Base-by-base conservation (phyloP, 1,140 invertebrate species). In the Zaprionus tsacasi region DNA sequence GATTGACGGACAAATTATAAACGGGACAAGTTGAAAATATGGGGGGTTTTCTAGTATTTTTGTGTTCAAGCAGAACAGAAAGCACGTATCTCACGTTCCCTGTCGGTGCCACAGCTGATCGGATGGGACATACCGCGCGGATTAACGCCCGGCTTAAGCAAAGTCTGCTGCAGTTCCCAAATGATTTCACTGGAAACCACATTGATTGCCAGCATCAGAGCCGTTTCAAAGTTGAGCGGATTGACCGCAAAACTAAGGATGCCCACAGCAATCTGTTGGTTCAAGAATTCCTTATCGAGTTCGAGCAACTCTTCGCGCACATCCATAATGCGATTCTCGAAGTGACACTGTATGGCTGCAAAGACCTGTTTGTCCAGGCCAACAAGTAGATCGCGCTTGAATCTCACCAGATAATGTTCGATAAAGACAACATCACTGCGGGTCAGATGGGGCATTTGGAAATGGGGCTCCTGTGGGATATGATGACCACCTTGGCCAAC, bases 371-470 rank as follows among this genome's bases (percentile, higher is more conserved):
- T 88, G 15, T 87, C 91, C 17, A 92, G 50, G 8, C 89, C 90
- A 1, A 91, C 79, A 35, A 92, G 64, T 21, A 92, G 11, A 4
- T 89, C 90, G 6, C 90, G 81, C 58, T 92, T 92, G 25, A 92
- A 92, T 70, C 91, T 92, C 13, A 92, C 86, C 57, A 90, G 50
- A 57, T 89, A 82, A 55, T 92, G 90, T 43, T 92, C 91, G 6
- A 92, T 89, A 38, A 90, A 92, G 5, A 92, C 78, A 17, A 91
- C 64, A 45, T 91, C 79, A 43, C 79, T 79, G 30, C 89, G 87
- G 21, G 71, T 72, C 40, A 91, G 27, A 35, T 92, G 77, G 17
- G 81, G 77, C 65, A 86, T 52, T 1, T 75, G 67, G 11, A 75
- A 63, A 35, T 35, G 10, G 45, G 81, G 80, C 21, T 83, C 76